A percentile compares a stretch with the other conserved stretches of the same genome.
phyloP scores from a whole-genome alignment of 2,113 vertebrate genomes.

The Pachypanchax playfairii region DNA sequence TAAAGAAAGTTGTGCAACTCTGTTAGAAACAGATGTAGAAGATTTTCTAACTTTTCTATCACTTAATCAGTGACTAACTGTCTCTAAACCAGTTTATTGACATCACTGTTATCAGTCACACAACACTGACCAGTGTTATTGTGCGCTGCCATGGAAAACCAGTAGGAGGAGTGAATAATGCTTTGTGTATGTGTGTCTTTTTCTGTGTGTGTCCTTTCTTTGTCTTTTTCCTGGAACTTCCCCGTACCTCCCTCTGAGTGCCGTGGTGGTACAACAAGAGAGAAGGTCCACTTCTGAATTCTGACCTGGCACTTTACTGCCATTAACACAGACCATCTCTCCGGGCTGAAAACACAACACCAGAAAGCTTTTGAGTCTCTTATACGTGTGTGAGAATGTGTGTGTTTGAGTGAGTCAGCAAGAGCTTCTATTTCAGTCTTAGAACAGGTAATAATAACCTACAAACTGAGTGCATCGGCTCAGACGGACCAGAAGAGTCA shows the following conservation, averaged over 20 bases:
- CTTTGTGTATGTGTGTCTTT: constrained; percentile 34
- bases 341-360: constrained; percentile 54
- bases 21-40: not conserved
- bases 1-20: not conserved
- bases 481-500: constrained; percentile 3
- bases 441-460: constrained; percentile 29
- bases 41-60: not conserved
- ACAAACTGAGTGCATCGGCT: constrained; percentile 13
- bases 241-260: constrained; percentile 38
- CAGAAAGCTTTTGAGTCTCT: constrained; percentile 62
- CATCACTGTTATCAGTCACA: constrained; percentile 21
- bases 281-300: constrained; percentile 47
- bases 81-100: constrained; percentile 13
- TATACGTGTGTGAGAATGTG: not conserved
- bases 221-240: constrained; percentile 52
- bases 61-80: constrained; percentile 16
- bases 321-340: constrained; percentile 56
- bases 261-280: constrained; percentile 47
- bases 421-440: constrained; percentile 34
- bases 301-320: constrained; percentile 64
- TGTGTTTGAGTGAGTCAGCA: constrained; percentile 37
- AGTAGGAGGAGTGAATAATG: constrained; percentile 61
- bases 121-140: constrained; percentile 45
- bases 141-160: constrained; percentile 58
- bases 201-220: constrained; percentile 16